These are phyloP conservation scores for Chionodraco myersi DNA, from an alignment of 2,113 vertebrate genomes.

Conservation along the genomic window DNA sequence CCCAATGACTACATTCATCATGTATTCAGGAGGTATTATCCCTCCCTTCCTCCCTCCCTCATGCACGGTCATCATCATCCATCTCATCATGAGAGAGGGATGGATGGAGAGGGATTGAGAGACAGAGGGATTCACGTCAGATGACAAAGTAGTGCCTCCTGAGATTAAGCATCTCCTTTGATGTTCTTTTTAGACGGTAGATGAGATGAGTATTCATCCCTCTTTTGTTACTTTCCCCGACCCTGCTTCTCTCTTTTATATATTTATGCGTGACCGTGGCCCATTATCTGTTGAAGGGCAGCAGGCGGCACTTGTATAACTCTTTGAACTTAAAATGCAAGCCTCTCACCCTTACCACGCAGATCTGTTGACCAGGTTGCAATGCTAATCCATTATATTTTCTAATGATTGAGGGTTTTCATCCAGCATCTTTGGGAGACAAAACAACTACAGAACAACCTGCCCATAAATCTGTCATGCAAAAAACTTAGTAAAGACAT, in stretches of 20 bases:
- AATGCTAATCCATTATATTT: too few species aligned
- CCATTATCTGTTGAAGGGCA: slow-evolving; percentile 60
- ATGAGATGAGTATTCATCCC: slow-evolving; percentile 51
- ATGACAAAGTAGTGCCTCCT: slow-evolving; percentile 55
- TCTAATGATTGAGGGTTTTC: too few species aligned
- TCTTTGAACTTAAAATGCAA: slow-evolving; percentile 43
- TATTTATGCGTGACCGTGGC: slow-evolving; percentile 25
- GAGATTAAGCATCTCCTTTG: slow-evolving; percentile 65
- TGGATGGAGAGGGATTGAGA: slow-evolving; percentile 58
- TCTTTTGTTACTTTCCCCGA: slow-evolving; percentile 51
- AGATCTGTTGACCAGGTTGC: slow-evolving; percentile 4
- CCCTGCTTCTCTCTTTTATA: slow-evolving; percentile 44
- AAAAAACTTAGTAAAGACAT: background rate
- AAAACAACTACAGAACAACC: too few species aligned
- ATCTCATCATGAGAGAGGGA: slow-evolving; percentile 66
- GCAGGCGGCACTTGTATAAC: slow-evolving; percentile 61
- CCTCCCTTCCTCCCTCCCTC: slow-evolving; percentile 58
- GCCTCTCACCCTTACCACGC: slow-evolving; percentile 5
- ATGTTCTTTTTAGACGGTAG: slow-evolving; percentile 70
- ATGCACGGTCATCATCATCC: slow-evolving; percentile 63
- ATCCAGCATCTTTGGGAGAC: too few species aligned
- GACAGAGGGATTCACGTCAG: slow-evolving; percentile 45
- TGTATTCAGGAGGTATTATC: slow-evolving; percentile 90
- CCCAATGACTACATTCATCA: slow-evolving; percentile 87
- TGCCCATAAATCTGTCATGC: background rate